Conservation (phyloP, 2,888 invertebrate genomes). For the Leptinotarsa juncta region DNA sequence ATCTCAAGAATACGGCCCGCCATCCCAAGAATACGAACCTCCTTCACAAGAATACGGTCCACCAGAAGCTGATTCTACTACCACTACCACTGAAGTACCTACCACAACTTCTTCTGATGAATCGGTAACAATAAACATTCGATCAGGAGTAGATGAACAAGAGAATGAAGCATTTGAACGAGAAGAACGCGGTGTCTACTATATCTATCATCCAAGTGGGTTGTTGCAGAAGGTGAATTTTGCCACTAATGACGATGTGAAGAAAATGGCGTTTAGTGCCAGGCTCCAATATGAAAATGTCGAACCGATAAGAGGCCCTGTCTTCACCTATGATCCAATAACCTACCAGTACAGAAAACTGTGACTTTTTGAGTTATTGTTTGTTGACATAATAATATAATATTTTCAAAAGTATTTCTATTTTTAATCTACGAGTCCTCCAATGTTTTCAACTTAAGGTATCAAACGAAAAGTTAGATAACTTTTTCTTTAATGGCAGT, state of each 20-base stretch:
- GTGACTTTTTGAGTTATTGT: not conserved
- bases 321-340: constrained; percentile 68
- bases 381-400: too few species aligned
- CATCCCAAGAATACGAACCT: constrained; percentile 29
- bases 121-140: constrained; percentile 36
- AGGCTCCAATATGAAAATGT: constrained; percentile 73
- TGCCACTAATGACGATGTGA: constrained; percentile 67
- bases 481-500: too few species aligned
- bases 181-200: constrained; percentile 71
- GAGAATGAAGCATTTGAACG: constrained; percentile 12
- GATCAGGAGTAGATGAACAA: constrained; percentile 9
- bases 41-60: constrained; percentile 39
- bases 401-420: too few species aligned
- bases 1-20: constrained; percentile 36
- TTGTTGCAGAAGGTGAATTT: constrained; percentile 75
- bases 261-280: constrained; percentile 75
- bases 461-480: too few species aligned
- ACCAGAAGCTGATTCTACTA: constrained; percentile 54
- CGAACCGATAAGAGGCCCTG: constrained; percentile 72
- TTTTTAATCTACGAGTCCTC: too few species aligned
- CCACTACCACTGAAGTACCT: constrained; percentile 38
- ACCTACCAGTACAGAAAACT: constrained; percentile 29
- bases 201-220: constrained; percentile 73
- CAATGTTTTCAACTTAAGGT: too few species aligned
- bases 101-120: constrained; percentile 35